These are phyloP conservation scores for Sylvietta virens DNA, from an alignment of 2,113 vertebrate species.

Conservation along the genomic window DNA sequence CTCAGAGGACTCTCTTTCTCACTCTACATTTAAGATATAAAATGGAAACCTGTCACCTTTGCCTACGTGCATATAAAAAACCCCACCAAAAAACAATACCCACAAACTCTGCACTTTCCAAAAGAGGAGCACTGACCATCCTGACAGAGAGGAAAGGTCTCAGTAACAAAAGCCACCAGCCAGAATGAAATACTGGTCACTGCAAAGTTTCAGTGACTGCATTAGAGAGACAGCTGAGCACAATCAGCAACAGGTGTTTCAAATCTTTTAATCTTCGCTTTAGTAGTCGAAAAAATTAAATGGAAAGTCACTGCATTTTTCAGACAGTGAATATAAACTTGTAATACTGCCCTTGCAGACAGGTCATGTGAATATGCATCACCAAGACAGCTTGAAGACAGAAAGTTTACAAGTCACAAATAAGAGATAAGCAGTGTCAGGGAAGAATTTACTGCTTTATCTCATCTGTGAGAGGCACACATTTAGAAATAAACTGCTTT, in stretches of 20 bases:
- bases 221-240: background rate
- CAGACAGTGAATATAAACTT: background rate
- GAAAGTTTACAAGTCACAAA: background rate
- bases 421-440: background rate
- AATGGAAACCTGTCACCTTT: background rate
- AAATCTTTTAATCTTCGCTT: background rate
- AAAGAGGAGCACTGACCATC: background rate
- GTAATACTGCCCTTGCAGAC: background rate
- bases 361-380: background rate
- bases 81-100: rapidly evolving
- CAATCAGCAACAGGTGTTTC: background rate
- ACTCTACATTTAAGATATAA: background rate
- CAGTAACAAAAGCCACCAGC: background rate
- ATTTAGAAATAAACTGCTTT: background rate
- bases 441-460: background rate
- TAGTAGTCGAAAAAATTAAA: background rate
- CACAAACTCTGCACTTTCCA: background rate
- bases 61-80: background rate
- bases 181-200: background rate
- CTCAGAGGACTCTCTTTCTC: background rate
- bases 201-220: background rate
- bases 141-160: background rate
- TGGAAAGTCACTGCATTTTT: background rate
- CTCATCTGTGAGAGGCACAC: background rate
- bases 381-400: background rate